Conservation (phyloP, 2,797 vertebrate genomes). For the Gallirallus australis region DNA sequence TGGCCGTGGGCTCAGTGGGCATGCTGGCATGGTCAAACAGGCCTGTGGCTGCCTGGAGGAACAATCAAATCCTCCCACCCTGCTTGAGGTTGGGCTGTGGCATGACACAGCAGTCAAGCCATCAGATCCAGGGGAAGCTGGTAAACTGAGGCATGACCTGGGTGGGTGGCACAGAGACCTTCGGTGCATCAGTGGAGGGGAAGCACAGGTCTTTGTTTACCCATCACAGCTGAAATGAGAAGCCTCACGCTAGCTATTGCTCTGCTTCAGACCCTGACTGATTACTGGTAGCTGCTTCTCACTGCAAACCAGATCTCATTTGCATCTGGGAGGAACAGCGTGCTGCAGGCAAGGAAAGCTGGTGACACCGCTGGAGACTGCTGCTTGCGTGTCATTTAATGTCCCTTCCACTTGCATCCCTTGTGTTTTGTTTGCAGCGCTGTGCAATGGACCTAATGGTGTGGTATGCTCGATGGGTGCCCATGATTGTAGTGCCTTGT, state of each 20-base stretch:
- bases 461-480: rapidly evolving
- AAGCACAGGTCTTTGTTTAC: not conserved
- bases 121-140: rapidly evolving
- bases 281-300: not conserved
- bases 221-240: not conserved
- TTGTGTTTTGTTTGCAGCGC: rapidly evolving
- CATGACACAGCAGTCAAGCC: rapidly evolving
- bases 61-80: rapidly evolving
- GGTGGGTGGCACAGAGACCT: not conserved
- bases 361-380: not conserved
- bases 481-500: rapidly evolving
- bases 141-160: not conserved
- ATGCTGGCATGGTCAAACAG: rapidly evolving
- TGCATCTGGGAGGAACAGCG: not conserved
- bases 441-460: rapidly evolving
- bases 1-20: not conserved
- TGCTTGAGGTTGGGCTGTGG: not conserved
- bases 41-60: not conserved
- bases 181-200: rapidly evolving
- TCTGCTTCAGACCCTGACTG: not conserved
- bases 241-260: rapidly evolving
- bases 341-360: not conserved
- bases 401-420: not conserved
- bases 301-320: not conserved
- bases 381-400: rapidly evolving